Evolutionary conservation across 92 coral and sea anemone genomes (phyloP), one percentile per base, ranked within the genome.

Genomic region (Desmophyllum pertusum): DNA sequence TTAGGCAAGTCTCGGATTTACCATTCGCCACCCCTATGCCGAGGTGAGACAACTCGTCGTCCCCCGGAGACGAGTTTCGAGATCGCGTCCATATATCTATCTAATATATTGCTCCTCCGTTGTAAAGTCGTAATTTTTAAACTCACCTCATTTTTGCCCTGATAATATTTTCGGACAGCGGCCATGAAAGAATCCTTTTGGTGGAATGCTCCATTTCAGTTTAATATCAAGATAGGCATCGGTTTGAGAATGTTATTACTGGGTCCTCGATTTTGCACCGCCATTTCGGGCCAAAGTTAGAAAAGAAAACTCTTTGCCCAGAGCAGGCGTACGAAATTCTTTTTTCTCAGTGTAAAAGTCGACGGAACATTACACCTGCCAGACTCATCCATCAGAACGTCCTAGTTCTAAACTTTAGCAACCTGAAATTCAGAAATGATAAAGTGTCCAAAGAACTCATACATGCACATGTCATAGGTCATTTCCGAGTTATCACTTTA

Each of bases 361-460:
- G 15, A 27, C 75, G 18, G 35, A 50, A 14, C 51, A n/a, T 18
- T 37, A 94, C 85, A 51, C n/a, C 98, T 94, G 27, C 98, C 98
- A 21, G 98, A 94, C 71, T 94, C 98, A 70, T 94, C 98, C 87
- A 94, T 57, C n/a, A n/a, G n/a, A n/a, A n/a, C n/a, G n/a, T 14
- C 95, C 98, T 2, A 94, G 77, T 37, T 94, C 98, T n/a, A n/a
- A 9, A 92, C 95, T 78, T 92, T 92, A 80, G n/a, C 98, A 94
- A 53, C 98, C 98, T 94, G 76, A 15, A 37, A 68, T 71, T 25
- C 13, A 14, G 10, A 46, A n/a, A 46, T 19, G 5, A 8, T 19
- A 5, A 3, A 9, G 73, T 13, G 10, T 13, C 6, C n/a, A n/a
- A 31, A 33, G 8, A 33, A 17, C 14, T 6, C n/a, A n/a, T n/a